Base-by-base conservation (phyloP, 2,113 vertebrate species). In the Oncorhynchus kisutch region DNA sequence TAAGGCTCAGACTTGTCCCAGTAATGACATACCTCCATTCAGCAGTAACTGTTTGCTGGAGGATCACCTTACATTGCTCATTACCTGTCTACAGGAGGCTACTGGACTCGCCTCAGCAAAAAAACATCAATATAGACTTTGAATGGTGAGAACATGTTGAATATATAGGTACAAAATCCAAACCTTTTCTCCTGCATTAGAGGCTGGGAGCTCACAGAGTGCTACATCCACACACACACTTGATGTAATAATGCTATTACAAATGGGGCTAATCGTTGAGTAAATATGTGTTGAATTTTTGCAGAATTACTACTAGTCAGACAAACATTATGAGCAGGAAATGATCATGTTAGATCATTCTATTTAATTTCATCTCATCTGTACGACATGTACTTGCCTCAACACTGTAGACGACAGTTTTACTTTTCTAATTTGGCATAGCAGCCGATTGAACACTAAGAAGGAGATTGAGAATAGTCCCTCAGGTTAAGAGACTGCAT, bases 21-120 rank as follows among this genome's bases (percentile, higher is more conserved):
- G 82, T 86, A 82, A 74, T 74, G 81, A 75, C 71, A 54, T 68
- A 81, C 51, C 78, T 90, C 81, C 85, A 69, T 87, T 92, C 88
- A 78, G 88, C 86, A 71, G 34, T 57, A 75, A 86, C 74, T 86
- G 85, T 91, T 93, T 92, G 86, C 91, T 86, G 31, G 3, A 77
- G 87, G 82, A 80, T 94, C 84, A 2, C 39, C 54, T 93, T 92
- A 87, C 87, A 59, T 71, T 80, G 48, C 0, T 49, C 82, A 70
- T 87, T 92, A 86, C 80, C 86, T 54, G 51, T 54, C 14, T 86
- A 24, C 1, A 78, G 81, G 78, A 84, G 88, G 74, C 73, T 29
- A 81, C 80, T 68, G 85, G 76, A 82, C 78, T 68, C 60, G 72
- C 73, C 81, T 62, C 82, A 88, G 80, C 84, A 81, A 87, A 87